Base-by-base conservation (phyloP, 2,797 vertebrate genomes). In the Todus mexicanus region DNA sequence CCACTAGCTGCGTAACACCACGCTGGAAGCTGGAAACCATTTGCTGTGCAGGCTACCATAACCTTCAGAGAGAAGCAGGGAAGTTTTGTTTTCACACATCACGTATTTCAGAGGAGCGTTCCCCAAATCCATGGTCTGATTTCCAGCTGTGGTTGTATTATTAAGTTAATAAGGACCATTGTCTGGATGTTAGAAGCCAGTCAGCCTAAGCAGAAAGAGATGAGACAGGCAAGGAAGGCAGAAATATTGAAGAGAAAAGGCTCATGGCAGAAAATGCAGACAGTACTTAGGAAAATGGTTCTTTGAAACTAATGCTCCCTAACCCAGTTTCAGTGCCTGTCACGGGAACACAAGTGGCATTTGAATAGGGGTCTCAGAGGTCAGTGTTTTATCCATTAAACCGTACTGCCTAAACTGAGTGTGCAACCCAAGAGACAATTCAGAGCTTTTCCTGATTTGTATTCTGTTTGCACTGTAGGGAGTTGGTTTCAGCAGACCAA, bases 161-260 rank as follows among this genome's bases (percentile, higher is more conserved):
- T 72, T 65, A 92, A 87, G 73, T 79, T 84, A 94, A 54, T 94
- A 89, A 91, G 29, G 66, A 48, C 45, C 47, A 40, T 80, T 70
- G 47, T 91, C 78, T 72, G 72, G 43, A 7, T 87, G 27, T 89
- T 80, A 80, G 31, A 59, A 93, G 54, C 40, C 71, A 72, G 85
- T 84, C 66, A 93, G 79, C 71, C 76, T 61, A 87, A 53, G 45
- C n/a, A 91, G 84, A 93, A 96, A 89, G 50, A 90, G 54, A 71
- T 83, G 54, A 96, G 57, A 76, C 56, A 81, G 61, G 48, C 37
- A 84, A 86, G 5, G 6, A 81, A 45, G 38, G 50, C 47, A 89
- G 83, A 91, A 86, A 72, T 82, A 56, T 2, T 51, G 57, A 77
- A 72, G 42, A 81, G 54, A 75, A 91, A 92, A 93, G 56, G 38